phyloP scores from a whole-genome alignment of 2,888 invertebrate species.

The Cyclophora albipunctata region DNA sequence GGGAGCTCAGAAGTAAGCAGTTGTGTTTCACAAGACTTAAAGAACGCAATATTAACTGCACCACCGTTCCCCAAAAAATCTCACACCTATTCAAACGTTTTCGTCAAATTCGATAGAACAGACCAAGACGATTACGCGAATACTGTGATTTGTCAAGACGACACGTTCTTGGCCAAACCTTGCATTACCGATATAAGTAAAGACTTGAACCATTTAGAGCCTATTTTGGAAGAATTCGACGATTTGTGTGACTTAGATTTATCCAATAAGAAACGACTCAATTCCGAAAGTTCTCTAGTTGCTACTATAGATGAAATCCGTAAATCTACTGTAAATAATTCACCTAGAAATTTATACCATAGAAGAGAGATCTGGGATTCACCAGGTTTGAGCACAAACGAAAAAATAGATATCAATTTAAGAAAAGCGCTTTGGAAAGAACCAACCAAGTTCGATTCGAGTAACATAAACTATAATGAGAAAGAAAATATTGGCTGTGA shows the following conservation, averaged over 20 bases:
- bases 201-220: constrained; percentile 71
- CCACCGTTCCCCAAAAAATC: constrained; percentile 60
- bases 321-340: constrained; percentile 72
- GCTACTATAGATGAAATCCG: constrained; percentile 79
- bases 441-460: constrained; percentile 58
- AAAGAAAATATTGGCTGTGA: constrained; percentile 49
- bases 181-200: constrained; percentile 69
- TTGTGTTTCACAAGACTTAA: constrained; percentile 62
- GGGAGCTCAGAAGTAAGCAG: constrained; percentile 75
- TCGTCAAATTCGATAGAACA: constrained; percentile 59
- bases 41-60: constrained; percentile 59
- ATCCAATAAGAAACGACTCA: constrained; percentile 54
- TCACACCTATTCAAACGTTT: constrained; percentile 66
- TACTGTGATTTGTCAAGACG: constrained; percentile 67
- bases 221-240: constrained; percentile 75
- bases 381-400: constrained; percentile 45
- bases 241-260: constrained; percentile 65
- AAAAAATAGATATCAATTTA: constrained; percentile 49
- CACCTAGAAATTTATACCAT: constrained; percentile 73
- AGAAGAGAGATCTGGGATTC: constrained; percentile 70
- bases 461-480: constrained; percentile 59
- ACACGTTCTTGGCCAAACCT: constrained; percentile 73
- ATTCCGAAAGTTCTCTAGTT: constrained; percentile 76
- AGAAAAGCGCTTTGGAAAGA: constrained; percentile 68
- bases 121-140: constrained; percentile 71